Evolutionary conservation across 2,888 invertebrate species (phyloP).

Genomic region (Masnerella sp.): DNA sequence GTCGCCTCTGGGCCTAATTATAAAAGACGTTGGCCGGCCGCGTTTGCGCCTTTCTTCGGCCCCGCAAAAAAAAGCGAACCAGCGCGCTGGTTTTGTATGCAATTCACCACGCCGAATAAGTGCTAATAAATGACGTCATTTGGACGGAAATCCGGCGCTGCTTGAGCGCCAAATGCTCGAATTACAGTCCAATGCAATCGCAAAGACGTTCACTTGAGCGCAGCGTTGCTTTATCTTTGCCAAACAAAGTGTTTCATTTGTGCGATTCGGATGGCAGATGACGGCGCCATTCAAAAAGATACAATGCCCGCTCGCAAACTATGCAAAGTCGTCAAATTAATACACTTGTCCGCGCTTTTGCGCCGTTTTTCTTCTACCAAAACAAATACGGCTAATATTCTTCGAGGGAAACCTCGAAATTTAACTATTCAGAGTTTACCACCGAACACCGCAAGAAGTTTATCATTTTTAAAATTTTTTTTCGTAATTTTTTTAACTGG

Average conservation of each 20-base stretch:
- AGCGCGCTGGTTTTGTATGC: constrained; percentile 34
- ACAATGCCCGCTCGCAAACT: constrained; percentile 32
- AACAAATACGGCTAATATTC: neutral
- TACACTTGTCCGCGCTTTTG: constrained; percentile 33
- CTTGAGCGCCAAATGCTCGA: constrained; percentile 34
- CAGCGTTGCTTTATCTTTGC: constrained; percentile 49
- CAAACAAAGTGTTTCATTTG: constrained; percentile 56
- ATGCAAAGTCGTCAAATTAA: constrained; percentile 38
- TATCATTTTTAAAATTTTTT: too few species aligned
- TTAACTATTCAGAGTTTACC: too few species aligned
- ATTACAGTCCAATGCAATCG: constrained; percentile 40
- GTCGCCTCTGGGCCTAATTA: constrained; percentile 76
- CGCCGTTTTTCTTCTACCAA: constrained; percentile 11
- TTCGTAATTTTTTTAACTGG: too few species aligned
- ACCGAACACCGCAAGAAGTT: too few species aligned
- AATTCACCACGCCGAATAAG: constrained; percentile 44
- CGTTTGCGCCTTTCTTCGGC: neutral
- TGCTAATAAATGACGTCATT: constrained; percentile 54
- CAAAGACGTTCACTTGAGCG: constrained; percentile 48
- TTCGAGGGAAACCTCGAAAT: too few species aligned
- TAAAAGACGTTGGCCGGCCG: constrained; percentile 64
- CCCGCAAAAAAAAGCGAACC: constrained; percentile 40
- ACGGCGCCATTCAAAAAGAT: constrained; percentile 35
- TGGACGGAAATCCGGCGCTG: constrained; percentile 40
- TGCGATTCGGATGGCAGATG: constrained; percentile 37